Base-by-base conservation (phyloP, 2,113 vertebrate genomes). In the Balaenoptera acutorostrata region DNA sequence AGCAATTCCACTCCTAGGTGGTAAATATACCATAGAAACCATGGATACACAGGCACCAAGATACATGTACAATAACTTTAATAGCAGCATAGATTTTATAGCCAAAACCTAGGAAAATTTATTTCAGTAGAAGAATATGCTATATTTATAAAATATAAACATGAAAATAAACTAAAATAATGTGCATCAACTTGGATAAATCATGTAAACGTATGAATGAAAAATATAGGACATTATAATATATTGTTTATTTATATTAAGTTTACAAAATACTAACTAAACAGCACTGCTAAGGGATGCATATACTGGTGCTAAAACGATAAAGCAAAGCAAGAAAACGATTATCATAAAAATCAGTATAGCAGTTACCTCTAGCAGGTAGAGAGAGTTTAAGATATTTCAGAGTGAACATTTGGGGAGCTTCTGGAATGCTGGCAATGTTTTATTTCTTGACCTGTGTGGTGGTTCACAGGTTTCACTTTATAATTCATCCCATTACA, bases 161-260 rank as follows among this genome's bases (percentile, higher is more conserved):
- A 64, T 94, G 33, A 69, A 96, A 95, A 90, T 75, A 92, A 87
- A 68, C 33, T 41, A 75, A 93, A 74, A 52, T 25, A 87, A 93
- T 57, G 33, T 68, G 2, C 21, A 69, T 78, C 66, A 83, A 69
- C n/a, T 87, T 93, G 21, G 13, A 80, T 83, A 41, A 90, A 93
- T 95, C 25, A 61, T 41, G 33, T 66, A 93, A 85, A 55, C 23
- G 21, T 13, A 52, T 31, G 52, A 88, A 20, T 69, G 31, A 81
- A 94, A 66, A 80, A 87, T 61, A 96, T 33, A 39, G 83, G 57
- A 71, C 55, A 74, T 5, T 31, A 84, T 29, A n/a, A 44, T 57
- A 46, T 20, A 82, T 77, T 81, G 3, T 64, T 41, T 66, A 6
- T 80, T 83, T 92, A 64, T 66, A 68, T 74, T 59, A 89, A 81